Conservation (phyloP, 1,140 invertebrate genomes). For the Paramacrobiotus metropolitanus region DNA sequence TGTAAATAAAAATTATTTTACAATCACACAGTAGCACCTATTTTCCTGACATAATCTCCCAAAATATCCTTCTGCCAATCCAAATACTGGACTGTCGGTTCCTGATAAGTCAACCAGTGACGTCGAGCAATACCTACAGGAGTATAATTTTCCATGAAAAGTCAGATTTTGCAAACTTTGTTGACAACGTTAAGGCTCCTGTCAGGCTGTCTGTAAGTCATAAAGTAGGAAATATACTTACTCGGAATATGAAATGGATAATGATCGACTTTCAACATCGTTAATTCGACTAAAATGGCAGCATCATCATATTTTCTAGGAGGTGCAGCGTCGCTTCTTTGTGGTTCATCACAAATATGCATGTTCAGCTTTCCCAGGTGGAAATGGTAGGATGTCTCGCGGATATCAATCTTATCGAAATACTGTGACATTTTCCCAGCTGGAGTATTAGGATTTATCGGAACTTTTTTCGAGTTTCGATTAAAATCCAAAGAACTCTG, state of each 20-base stretch:
- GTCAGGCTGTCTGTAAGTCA: too few relatives aligned
- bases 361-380: slow-evolving; percentile 76
- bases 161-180: too few relatives aligned
- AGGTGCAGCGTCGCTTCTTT: not conserved
- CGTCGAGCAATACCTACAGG: not conserved
- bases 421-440: not conserved
- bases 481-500: too few relatives aligned
- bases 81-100: not conserved
- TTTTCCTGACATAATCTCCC: not conserved
- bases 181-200: too few relatives aligned
- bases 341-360: slow-evolving; percentile 73
- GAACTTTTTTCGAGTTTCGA: too few relatives aligned
- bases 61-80: not conserved
- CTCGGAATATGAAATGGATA: not conserved
- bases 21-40: too few relatives aligned
- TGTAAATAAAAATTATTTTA: too few relatives aligned
- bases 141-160: too few relatives aligned
- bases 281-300: not conserved
- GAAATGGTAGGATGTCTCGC: slow-evolving; percentile 92
- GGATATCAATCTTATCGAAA: slow-evolving; percentile 71
- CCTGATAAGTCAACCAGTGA: not conserved
- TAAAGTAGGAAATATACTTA: not conserved
- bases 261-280: not conserved
- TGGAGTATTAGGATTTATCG: too few relatives aligned
- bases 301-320: not conserved